A percentile compares a stretch with the other conserved stretches of the same genome.
These are phyloP conservation scores for Amblyornis subalaris DNA, from an alignment of 2,113 vertebrate genomes.

Conservation along the genomic window DNA sequence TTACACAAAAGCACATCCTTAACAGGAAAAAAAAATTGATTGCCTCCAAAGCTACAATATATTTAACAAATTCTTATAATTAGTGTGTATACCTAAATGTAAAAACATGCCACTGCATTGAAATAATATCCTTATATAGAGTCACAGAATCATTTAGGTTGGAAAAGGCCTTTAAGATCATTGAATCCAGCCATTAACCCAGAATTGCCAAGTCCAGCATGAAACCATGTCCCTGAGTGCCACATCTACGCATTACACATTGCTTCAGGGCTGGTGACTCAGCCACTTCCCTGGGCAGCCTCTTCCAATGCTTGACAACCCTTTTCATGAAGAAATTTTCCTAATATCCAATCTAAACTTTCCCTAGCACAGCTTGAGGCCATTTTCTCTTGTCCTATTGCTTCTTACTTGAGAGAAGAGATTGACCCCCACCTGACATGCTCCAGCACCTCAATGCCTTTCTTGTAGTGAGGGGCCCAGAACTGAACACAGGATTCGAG, in stretches of 20 bases:
- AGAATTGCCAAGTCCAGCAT: neutral
- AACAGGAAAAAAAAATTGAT: neutral
- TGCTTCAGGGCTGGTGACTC: neutral
- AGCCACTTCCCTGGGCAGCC: neutral
- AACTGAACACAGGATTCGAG: neutral
- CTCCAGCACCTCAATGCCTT: neutral
- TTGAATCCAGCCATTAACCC: neutral
- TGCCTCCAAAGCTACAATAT: neutral
- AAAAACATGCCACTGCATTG: neutral
- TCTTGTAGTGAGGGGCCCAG: neutral
- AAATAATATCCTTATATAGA: neutral
- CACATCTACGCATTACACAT: too few relatives aligned
- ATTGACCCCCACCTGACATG: rapidly evolving
- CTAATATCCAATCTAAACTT: neutral
- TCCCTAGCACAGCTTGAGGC: neutral
- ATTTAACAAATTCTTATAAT: neutral
- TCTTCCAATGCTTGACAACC: neutral
- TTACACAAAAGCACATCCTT: neutral
- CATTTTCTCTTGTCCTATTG: rapidly evolving
- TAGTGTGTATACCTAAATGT: neutral
- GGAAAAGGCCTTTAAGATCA: neutral
- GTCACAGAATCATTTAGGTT: neutral
- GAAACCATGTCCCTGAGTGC: too few relatives aligned
- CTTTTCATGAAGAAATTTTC: neutral
- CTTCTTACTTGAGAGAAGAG: neutral